Percentiles rank a stretch among this genome's conserved stretches.
phyloP scores from a whole-genome alignment of 2,888 invertebrate genomes.

The Agriopis aurantiaria region DNA sequence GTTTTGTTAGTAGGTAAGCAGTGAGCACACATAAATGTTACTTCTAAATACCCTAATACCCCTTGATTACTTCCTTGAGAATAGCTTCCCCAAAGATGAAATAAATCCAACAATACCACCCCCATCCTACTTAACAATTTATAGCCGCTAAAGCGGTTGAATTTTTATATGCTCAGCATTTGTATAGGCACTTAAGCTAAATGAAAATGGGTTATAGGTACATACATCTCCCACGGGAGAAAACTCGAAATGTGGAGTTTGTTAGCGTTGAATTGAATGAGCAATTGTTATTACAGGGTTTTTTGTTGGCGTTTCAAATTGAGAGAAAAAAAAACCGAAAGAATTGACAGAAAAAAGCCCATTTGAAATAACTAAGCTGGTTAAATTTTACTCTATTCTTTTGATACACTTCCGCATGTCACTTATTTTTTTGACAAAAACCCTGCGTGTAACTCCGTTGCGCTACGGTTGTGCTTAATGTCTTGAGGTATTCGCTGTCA shows the following conservation, averaged over 20 bases:
- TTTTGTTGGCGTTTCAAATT: background rate
- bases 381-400: background rate
- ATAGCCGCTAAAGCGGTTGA: constrained; percentile 35
- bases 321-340: background rate
- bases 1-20: no score
- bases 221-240: constrained; percentile 22
- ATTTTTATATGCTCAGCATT: constrained; percentile 30
- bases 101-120: constrained; percentile 29
- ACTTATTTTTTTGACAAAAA: no score
- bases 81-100: constrained; percentile 9
- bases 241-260: constrained; percentile 18
- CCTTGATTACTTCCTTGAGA: background rate
- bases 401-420: background rate
- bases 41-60: background rate
- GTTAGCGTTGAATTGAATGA: constrained; percentile 10
- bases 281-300: constrained; percentile 1
- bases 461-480: no score
- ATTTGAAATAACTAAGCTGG: background rate
- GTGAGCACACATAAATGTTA: no score
- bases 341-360: no score
- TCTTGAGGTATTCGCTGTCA: no score
- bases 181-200: constrained; percentile 33
- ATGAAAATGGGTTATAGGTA: constrained; percentile 32
- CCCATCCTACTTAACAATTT: constrained; percentile 38
- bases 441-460: no score